Percentiles rank a stretch among this genome's conserved stretches.
Evolutionary conservation across 2,113 vertebrate species (phyloP).

Genomic region (Genyomyrus donnyi): DNA sequence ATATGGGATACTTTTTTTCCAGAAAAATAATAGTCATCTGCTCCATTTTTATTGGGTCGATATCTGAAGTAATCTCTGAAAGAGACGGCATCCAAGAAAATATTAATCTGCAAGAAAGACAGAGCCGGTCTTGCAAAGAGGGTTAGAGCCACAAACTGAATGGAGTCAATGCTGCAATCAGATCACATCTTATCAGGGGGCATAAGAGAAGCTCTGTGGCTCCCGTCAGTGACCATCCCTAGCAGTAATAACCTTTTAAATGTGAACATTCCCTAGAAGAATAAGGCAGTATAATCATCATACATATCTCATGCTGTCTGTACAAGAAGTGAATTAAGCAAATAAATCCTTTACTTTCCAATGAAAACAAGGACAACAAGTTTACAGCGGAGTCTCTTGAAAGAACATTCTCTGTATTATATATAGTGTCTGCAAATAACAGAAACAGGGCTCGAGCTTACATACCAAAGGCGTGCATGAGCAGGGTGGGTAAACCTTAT

Average conservation of each 20-base stretch:
- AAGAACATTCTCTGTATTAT: not conserved
- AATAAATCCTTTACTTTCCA: conserved; percentile 1
- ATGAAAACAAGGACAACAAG: not conserved
- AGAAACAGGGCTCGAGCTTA: not conserved
- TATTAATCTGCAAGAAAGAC: not conserved
- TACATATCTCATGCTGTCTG: not conserved
- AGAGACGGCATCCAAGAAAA: not conserved
- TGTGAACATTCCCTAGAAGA: not conserved
- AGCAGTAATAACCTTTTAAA: conserved; percentile 1
- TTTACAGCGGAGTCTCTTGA: not conserved
- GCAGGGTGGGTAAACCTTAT: not conserved
- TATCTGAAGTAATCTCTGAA: not conserved
- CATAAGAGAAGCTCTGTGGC: not conserved
- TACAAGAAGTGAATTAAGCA: not conserved
- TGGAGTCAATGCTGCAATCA: not conserved
- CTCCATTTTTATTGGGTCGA: not conserved
- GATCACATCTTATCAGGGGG: not conserved
- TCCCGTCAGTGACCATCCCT: not conserved
- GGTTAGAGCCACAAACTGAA: not conserved
- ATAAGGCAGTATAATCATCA: not conserved
- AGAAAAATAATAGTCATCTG: not conserved
- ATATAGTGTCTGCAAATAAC: not conserved
- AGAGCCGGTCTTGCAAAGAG: not conserved
- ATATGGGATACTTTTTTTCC: not conserved
- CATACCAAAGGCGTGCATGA: not conserved